A percentile compares a stretch with the other conserved stretches of the same genome.
phyloP scores from a whole-genome alignment of 1,140 invertebrate species.

The Penaeus vannamei region DNA sequence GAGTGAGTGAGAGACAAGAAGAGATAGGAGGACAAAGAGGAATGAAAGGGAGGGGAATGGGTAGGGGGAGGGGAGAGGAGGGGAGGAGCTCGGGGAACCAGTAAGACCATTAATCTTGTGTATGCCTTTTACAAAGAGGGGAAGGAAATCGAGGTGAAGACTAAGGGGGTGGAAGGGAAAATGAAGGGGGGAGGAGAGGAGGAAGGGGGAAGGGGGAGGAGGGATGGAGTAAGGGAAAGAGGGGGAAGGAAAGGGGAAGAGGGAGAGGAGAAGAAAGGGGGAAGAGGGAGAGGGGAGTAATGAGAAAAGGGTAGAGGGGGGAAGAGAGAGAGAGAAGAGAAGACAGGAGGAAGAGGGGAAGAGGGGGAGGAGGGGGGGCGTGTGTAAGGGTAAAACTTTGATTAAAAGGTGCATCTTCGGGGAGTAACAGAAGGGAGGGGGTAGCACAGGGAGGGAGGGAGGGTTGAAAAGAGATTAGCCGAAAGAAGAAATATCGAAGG shows the following conservation, averaged over 20 bases:
- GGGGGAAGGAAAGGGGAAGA: neutral
- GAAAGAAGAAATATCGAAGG: no score
- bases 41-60: neutral
- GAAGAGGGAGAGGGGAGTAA: neutral
- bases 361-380: neutral
- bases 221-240: neutral
- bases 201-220: neutral
- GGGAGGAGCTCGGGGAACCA: no score
- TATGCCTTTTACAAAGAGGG: no score
- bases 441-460: no score
- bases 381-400: no score
- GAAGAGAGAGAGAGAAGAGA: conserved; percentile 14
- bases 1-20: neutral
- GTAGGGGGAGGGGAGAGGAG: neutral
- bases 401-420: no score
- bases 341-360: conserved; percentile 1
- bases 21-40: neutral
- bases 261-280: neutral
- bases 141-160: no score
- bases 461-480: no score
- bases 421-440: no score
- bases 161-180: no score
- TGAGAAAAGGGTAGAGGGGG: neutral
- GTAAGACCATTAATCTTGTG: no score
- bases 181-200: neutral